Percentiles rank a stretch among this genome's conserved stretches.
phyloP scores from a whole-genome alignment of 2,888 invertebrate genomes.

The Hirtodrosophila confusa region DNA sequence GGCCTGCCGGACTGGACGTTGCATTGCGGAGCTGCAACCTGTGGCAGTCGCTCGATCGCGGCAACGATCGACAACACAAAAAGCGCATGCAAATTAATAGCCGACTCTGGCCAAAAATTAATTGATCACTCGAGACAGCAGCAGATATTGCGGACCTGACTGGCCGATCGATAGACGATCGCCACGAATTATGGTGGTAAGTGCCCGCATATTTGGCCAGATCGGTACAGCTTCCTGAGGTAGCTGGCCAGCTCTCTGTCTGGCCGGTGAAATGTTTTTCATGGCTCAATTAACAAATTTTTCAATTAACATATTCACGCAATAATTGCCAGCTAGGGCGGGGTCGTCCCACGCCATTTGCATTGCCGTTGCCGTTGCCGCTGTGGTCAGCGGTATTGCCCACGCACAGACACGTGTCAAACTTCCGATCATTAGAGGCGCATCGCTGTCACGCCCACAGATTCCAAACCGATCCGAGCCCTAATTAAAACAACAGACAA shows the following conservation, averaged over 20 bases:
- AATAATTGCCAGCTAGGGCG: constrained; percentile 63
- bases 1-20: constrained; percentile 12
- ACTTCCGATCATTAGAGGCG: constrained; percentile 77
- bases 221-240: constrained; percentile 56
- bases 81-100: constrained; percentile 76
- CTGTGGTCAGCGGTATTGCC: constrained; percentile 32
- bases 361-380: constrained; percentile 7
- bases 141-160: constrained; percentile 57
- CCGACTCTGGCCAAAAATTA: constrained; percentile 70
- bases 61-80: constrained; percentile 58
- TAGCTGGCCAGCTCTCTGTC: constrained; percentile 23
- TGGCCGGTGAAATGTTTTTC: constrained; percentile 64
- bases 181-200: constrained; percentile 60
- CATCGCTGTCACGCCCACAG: constrained; percentile 61
- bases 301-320: constrained; percentile 80
- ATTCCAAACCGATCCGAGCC: constrained; percentile 19
- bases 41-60: constrained; percentile 30
- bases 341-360: constrained; percentile 42
- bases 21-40: constrained; percentile 15
- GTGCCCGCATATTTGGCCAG: constrained; percentile 66
- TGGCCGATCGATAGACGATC: constrained; percentile 57
- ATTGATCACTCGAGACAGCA: constrained; percentile 72
- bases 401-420: constrained; percentile 68
- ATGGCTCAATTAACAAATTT: constrained; percentile 69
- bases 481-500: constrained; percentile 76